phyloP scores from a whole-genome alignment of 2,797 vertebrate species.

The Oophaga sylvatica region DNA sequence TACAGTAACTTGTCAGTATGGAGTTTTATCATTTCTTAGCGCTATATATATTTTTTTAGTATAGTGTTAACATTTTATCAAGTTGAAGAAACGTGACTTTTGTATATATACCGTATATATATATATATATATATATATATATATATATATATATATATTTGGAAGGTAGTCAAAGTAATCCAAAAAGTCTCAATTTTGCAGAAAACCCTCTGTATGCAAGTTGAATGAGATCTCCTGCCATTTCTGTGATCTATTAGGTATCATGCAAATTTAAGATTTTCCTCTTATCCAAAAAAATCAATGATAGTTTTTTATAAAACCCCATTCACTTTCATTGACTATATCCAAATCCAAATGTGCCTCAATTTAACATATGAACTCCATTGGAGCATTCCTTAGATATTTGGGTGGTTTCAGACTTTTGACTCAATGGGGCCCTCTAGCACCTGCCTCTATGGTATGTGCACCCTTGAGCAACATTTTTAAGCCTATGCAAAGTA shows the following conservation, averaged over 20 bases:
- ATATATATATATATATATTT: too few species aligned
- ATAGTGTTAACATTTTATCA: not conserved
- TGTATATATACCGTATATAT: too few species aligned
- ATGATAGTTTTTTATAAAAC: too few species aligned
- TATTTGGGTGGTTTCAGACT: not conserved
- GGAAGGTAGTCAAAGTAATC: too few species aligned
- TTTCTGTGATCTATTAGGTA: not conserved
- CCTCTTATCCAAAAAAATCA: not conserved
- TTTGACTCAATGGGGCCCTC: not conserved
- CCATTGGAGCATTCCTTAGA: not conserved
- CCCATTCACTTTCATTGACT: not conserved
- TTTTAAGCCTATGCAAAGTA: not conserved
- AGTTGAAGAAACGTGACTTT: not conserved
- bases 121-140: too few species aligned
- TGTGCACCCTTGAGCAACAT: not conserved
- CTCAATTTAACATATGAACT: not conserved
- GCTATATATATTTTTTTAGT: not conserved
- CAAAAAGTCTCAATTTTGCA: too few species aligned
- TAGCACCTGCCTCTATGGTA: not conserved
- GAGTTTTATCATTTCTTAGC: not conserved
- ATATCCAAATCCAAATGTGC: not conserved
- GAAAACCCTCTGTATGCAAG: too few species aligned
- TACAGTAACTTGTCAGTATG: not conserved
- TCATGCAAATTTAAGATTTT: not conserved
- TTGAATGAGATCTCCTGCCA: too few species aligned